Evolutionary conservation across 2,888 invertebrate species (phyloP).

Genomic region (Tetropium fuscum): DNA sequence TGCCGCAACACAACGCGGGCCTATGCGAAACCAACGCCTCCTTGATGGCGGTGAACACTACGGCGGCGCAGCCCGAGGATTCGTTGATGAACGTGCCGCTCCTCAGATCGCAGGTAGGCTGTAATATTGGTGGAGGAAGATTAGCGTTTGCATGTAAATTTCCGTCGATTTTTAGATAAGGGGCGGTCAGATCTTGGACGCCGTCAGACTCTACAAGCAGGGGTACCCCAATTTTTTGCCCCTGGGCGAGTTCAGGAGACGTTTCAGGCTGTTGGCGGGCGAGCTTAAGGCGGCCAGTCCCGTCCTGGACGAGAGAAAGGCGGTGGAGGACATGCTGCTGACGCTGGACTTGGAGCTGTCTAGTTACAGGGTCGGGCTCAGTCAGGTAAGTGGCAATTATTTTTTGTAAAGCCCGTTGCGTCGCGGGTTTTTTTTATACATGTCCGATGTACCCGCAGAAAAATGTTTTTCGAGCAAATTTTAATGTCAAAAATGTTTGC

Average conservation of each 20-base stretch:
- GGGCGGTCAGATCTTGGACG: conserved; percentile 90
- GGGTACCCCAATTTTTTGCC: conserved; percentile 95
- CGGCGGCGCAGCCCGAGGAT: conserved; percentile 64
- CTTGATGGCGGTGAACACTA: conserved; percentile 65
- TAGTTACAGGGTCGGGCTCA: conserved; percentile 90
- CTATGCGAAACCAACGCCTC: conserved; percentile 70
- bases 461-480: no score
- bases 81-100: conserved; percentile 84
- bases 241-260: conserved; percentile 87
- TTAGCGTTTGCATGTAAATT: no score
- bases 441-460: neutral
- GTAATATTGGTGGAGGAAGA: no score
- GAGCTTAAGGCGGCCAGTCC: conserved; percentile 63
- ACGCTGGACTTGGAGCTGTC: conserved; percentile 87
- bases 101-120: conserved; percentile 86
- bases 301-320: conserved; percentile 70
- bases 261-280: conserved; percentile 76
- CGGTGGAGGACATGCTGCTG: conserved; percentile 87
- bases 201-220: conserved; percentile 90
- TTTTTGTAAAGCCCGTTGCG: neutral
- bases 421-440: neutral
- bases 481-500: no score
- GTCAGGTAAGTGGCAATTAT: conserved; percentile 78
- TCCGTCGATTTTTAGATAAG: conserved; percentile 87
- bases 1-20: conserved; percentile 84